Evolutionary conservation across 2,113 vertebrate genomes (phyloP), one percentile per base, ranked within the genome.

Genomic region (Anolis sagrei): DNA sequence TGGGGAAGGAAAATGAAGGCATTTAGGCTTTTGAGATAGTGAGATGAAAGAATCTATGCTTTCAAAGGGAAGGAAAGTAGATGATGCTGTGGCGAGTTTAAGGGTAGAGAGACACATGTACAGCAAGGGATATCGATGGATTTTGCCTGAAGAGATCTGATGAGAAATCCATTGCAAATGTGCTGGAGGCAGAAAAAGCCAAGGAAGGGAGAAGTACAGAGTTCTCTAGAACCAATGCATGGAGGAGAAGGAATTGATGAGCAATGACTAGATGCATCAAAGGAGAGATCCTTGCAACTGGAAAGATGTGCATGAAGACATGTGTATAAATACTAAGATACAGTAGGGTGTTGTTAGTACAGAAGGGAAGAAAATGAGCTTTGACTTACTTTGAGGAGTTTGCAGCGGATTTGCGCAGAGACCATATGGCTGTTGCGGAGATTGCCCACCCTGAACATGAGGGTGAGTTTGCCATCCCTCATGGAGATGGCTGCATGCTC

Each of bases 361-460:
- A 7, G 36, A 54, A 64, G 70, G 44, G 23, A 16, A 25, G 19
- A 36, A 61, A 6, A 18, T 27, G 62, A 39, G 23, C 4, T 1
- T 51, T 6, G 84, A 96, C 98, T 97, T 97, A 99, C 99, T 97
- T 99, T 99, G 83, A 99, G 98, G 93, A 99, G 95, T 96, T 99
- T 99, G 96, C 99, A 99, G 95, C 99, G 99, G 95, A 99, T 99
- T 96, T 99, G 98, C 8, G 99, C 99, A 0, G 99, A 99, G 61
- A 99, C 99, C 98, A 99, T 99, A 95, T 99, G 99, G 97, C 99
- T 99, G 95, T 99, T 99, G 90, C 98, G 97, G 90, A 99, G 98
- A 96, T 99, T 99, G 85, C 99, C 99, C 82, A 99, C 98, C 89
- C 99, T 93, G 97, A 99, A 99, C 99, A 99, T 99, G 86, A 99